Evolutionary conservation across 2,888 invertebrate species (phyloP).

Genomic region (Drosophila mulleri): DNA sequence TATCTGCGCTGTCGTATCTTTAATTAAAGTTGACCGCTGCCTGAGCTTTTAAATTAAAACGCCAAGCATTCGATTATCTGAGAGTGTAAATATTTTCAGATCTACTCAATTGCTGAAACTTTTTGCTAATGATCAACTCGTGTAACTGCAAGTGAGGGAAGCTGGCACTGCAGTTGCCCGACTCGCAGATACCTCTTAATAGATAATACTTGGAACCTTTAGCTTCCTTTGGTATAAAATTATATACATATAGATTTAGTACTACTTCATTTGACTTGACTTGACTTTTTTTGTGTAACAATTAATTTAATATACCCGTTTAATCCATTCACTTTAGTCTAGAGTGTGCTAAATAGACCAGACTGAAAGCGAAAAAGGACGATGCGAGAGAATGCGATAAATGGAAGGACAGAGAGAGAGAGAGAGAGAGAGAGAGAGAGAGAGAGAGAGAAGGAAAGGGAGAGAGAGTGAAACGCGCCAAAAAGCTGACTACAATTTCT

Average conservation of each 20-base stretch:
- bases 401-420: slow-evolving; percentile 27
- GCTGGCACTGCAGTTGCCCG: slow-evolving; percentile 27
- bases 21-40: slow-evolving; percentile 64
- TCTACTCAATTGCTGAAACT: slow-evolving; percentile 36
- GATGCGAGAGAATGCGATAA: slow-evolving; percentile 2
- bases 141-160: slow-evolving; percentile 53
- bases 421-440: slow-evolving; percentile 1
- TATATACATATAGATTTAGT: not conserved
- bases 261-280: too few species aligned
- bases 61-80: slow-evolving; percentile 77
- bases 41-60: slow-evolving; percentile 65
- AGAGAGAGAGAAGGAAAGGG: too few species aligned
- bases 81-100: slow-evolving; percentile 21
- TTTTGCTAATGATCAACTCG: slow-evolving; percentile 73
- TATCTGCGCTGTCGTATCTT: slow-evolving; percentile 62
- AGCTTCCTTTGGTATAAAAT: not conserved
- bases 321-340: not conserved
- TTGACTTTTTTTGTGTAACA: too few species aligned
- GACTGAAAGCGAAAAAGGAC: slow-evolving; percentile 3
- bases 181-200: slow-evolving; percentile 8
- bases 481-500: slow-evolving; percentile 72
- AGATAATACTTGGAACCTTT: not conserved
- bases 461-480: slow-evolving; percentile 46
- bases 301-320: not conserved
- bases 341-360: slow-evolving; percentile 36